Evolutionary conservation across 2,113 vertebrate genomes (phyloP).

Genomic region (Megaceryle maxima): DNA sequence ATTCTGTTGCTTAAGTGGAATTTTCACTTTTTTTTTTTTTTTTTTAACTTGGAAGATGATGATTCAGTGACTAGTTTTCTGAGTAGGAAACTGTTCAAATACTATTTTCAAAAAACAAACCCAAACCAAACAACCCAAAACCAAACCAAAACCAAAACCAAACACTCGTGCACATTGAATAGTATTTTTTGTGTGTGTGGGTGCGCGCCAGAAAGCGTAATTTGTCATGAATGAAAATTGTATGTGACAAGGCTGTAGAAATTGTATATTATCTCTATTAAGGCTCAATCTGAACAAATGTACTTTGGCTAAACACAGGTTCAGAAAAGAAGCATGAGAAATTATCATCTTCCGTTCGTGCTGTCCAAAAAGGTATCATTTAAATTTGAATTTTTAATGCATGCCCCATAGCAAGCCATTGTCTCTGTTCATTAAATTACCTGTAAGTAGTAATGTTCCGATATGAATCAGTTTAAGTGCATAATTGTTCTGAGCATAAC

Average conservation of each 20-base stretch:
- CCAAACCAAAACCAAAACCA: constrained; percentile 34
- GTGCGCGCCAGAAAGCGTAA: constrained; percentile 78
- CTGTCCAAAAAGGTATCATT: constrained; percentile 95
- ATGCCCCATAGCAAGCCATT: constrained; percentile 75
- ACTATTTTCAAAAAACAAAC: constrained; percentile 29
- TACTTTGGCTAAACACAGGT: constrained; percentile 90
- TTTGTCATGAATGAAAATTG: constrained; percentile 82
- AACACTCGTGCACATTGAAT: constrained; percentile 80
- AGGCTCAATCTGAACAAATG: constrained; percentile 85
- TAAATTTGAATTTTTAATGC: constrained; percentile 85
- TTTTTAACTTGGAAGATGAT: constrained; percentile 81
- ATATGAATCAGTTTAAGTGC: constrained; percentile 39
- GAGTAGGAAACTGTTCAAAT: constrained; percentile 78
- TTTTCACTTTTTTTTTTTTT: constrained; percentile 75
- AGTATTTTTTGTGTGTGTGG: constrained; percentile 78
- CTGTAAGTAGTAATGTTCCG: constrained; percentile 76
- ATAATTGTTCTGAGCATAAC: not conserved
- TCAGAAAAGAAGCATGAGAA: constrained; percentile 99
- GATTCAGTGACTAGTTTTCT: constrained; percentile 86
- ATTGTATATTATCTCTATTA: constrained; percentile 83
- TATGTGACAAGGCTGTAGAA: constrained; percentile 84
- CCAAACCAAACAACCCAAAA: constrained; percentile 63
- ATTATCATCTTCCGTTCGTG: constrained; percentile 96
- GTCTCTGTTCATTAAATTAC: constrained; percentile 59
- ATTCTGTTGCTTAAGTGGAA: constrained; percentile 82